Conservation (phyloP, 2,113 vertebrate species). For the Apeltes quadracus region DNA sequence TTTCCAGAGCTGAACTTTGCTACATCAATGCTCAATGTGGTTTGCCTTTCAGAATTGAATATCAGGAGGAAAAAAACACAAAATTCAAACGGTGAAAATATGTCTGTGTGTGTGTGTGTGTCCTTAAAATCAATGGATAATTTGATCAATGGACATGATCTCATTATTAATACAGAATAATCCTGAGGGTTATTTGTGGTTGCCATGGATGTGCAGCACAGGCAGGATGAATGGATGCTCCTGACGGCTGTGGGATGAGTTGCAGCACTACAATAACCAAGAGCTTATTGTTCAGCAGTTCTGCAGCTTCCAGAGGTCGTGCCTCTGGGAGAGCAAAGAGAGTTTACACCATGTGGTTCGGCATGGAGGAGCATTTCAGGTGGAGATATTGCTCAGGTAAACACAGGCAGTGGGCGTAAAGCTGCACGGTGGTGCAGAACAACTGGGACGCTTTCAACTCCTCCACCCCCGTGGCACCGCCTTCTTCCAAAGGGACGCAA, state of each 20-base stretch:
- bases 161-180: neutral
- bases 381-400: conserved; percentile 37
- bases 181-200: neutral
- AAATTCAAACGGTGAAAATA: too few relatives aligned
- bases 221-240: neutral
- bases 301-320: neutral
- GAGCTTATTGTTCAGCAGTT: neutral
- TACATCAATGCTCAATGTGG: too few relatives aligned
- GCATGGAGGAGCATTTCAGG: conserved; percentile 5
- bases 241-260: neutral
- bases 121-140: neutral
- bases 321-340: neutral
- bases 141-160: neutral
- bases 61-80: too few relatives aligned
- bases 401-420: conserved; percentile 15
- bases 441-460: conserved; percentile 27
- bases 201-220: neutral
- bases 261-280: neutral
- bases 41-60: too few relatives aligned
- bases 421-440: conserved; percentile 20
- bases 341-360: neutral
- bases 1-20: too few relatives aligned
- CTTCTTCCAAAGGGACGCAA: conserved; percentile 15
- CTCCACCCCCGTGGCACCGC: conserved; percentile 16
- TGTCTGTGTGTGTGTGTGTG: neutral